Conservation (phyloP, 2,888 invertebrate genomes). For the Gari tellinella region DNA sequence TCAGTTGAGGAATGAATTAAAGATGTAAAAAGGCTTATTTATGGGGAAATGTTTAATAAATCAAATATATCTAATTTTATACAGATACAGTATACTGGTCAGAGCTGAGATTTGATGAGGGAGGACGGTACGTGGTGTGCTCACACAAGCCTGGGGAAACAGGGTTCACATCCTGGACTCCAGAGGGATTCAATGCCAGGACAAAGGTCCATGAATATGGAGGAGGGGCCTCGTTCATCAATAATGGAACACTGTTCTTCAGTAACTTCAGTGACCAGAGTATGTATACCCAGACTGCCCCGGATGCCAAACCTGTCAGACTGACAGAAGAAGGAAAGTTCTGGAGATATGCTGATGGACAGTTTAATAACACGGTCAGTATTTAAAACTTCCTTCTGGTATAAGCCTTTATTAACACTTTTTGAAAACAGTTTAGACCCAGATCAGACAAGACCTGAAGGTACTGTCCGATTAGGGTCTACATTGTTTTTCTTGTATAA, state of each 20-base stretch:
- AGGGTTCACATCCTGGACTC: slow-evolving; percentile 74
- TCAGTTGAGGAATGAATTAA: too few species aligned
- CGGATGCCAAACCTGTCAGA: slow-evolving; percentile 66
- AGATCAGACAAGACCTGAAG: too few species aligned
- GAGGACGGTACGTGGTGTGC: slow-evolving; percentile 80
- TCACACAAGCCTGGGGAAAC: slow-evolving; percentile 64
- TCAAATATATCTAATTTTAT: too few species aligned
- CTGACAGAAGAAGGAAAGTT: slow-evolving; percentile 70
- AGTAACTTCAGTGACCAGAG: slow-evolving; percentile 80
- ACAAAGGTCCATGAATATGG: slow-evolving; percentile 85
- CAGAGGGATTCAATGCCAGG: slow-evolving; percentile 77
- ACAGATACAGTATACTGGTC: slow-evolving; percentile 81
- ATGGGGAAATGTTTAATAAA: too few species aligned
- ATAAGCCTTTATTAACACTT: too few species aligned
- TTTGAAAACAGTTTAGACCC: too few species aligned
- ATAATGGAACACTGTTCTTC: slow-evolving; percentile 79
- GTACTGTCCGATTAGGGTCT: too few species aligned
- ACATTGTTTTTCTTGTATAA: too few species aligned
- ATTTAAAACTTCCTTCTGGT: too few species aligned
- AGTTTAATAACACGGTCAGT: slow-evolving; percentile 68
- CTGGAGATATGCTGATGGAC: slow-evolving; percentile 79
- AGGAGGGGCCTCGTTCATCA: slow-evolving; percentile 83
- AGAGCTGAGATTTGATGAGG: slow-evolving; percentile 78
- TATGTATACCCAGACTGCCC: slow-evolving; percentile 75
- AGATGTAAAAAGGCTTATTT: too few species aligned